Conservation (phyloP, 2,113 vertebrate species). For the Platysternon megacephalum region DNA sequence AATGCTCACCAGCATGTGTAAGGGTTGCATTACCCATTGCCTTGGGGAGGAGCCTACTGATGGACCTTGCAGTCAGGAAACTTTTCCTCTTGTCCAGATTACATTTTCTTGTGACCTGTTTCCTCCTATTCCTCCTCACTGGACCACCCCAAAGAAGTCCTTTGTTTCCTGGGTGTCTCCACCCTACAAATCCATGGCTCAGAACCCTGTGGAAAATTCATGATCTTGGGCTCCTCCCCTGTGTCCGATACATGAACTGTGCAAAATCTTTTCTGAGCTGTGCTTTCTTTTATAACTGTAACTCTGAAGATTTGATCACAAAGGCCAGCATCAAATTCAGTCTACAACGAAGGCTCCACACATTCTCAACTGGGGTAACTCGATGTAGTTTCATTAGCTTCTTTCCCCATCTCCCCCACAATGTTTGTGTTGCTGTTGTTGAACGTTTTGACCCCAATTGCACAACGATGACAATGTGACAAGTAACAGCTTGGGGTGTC, state of each 20-base stretch:
- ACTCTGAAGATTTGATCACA: not conserved
- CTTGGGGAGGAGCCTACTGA: not conserved
- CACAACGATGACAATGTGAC: not conserved
- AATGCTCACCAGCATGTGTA: not conserved
- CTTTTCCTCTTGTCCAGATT: not conserved
- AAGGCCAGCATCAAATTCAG: not conserved
- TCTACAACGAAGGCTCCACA: not conserved
- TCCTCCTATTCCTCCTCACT: not conserved
- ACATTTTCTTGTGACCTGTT: not conserved
- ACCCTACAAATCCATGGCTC: not conserved
- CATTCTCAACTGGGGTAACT: not conserved
- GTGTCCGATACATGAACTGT: not conserved
- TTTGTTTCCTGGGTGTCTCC: not conserved
- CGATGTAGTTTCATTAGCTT: not conserved
- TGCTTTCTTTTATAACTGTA: not conserved
- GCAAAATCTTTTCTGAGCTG: not conserved
- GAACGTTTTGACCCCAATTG: not conserved
- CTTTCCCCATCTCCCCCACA: not conserved
- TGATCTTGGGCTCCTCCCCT: not conserved
- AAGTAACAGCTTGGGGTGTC: not conserved
- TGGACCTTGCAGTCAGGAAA: not conserved
- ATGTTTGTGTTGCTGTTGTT: not conserved
- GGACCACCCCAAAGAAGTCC: not conserved
- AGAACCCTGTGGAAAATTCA: not conserved
- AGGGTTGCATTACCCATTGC: not conserved